These are phyloP conservation scores for Pollenia angustigena DNA, from an alignment of 2,888 invertebrate species.

Conservation along the genomic window DNA sequence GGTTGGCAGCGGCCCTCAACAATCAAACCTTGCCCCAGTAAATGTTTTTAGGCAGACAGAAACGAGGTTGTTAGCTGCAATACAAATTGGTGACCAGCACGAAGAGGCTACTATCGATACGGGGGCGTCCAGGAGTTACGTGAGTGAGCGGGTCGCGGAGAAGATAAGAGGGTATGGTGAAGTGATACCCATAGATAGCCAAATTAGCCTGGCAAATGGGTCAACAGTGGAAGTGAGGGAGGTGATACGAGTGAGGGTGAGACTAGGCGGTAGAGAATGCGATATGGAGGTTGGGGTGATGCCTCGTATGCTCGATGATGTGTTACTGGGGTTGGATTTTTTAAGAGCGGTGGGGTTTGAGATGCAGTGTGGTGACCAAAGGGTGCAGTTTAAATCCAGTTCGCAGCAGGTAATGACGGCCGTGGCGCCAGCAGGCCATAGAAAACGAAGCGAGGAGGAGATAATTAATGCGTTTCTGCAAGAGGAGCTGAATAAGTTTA, in stretches of 20 bases:
- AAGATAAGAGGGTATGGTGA: background rate
- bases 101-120: constrained; percentile 11
- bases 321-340: constrained; percentile 22
- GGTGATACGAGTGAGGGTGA: background rate
- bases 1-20: constrained; percentile 5
- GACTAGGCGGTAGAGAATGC: background rate
- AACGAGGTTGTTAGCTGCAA: background rate
- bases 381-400: background rate
- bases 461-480: background rate
- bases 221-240: background rate
- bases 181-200: background rate
- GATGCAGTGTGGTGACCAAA: background rate
- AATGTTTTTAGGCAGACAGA: background rate
- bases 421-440: background rate
- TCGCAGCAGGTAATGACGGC: background rate
- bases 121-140: constrained; percentile 29
- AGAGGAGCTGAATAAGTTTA: constrained; percentile 1
- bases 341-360: background rate
- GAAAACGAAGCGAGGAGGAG: background rate
- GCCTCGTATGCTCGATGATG: constrained; percentile 18
- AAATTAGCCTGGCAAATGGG: constrained; percentile 6
- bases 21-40: constrained; percentile 9
- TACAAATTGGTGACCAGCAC: background rate
- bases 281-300: constrained; percentile 15
- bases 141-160: background rate